Evolutionary conservation across 2,888 invertebrate genomes (phyloP), one percentile per base, ranked within the genome.

Genomic region (Nomada fabriciana): DNA sequence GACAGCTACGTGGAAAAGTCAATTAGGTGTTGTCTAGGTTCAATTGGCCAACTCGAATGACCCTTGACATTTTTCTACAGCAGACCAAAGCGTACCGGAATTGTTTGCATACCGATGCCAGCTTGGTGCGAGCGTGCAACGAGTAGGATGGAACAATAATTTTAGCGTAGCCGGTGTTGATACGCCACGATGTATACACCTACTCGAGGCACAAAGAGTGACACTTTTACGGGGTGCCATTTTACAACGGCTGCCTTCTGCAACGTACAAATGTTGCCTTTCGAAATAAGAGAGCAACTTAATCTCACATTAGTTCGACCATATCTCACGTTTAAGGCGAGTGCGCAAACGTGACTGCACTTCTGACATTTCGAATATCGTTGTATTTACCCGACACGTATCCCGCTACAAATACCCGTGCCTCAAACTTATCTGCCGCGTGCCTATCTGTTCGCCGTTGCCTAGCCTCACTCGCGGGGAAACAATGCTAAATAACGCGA

Each of bases 291-390:
- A 79, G 83, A 82, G 83, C 78, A 83, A 83, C 83, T 83, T 83
- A 83, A 83, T 83, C 83, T 83, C 76, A 61, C 79, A 82, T 83
- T 83, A 83, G 83, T 76, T 78, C 79, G 69, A 72, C 75, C 55
- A 67, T 82, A 79, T 82, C 83, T 83, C 83, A 82, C 83, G 83
- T 84, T 84, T 83, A 84, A 83, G 82, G 71, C 80, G 77, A 80
- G 80, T 47, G 64, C 23, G 70, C 81, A 68, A 85, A 79, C 85
- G 85, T 85, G 85, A 85, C 85, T 85, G 85, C 80, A 85, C 85
- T 85, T 70, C 85, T 85, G 85, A 85, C 85, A 85, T 85, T 85
- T 85, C 85, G 82, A 85, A 80, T 82, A 85, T 81, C 81, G 81
- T 84, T 85, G 85, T 60, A 65, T 74, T 76, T 53, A 55, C 43